Base-by-base conservation (phyloP, 2,797 vertebrate species). In the Argyrosomus regius region DNA sequence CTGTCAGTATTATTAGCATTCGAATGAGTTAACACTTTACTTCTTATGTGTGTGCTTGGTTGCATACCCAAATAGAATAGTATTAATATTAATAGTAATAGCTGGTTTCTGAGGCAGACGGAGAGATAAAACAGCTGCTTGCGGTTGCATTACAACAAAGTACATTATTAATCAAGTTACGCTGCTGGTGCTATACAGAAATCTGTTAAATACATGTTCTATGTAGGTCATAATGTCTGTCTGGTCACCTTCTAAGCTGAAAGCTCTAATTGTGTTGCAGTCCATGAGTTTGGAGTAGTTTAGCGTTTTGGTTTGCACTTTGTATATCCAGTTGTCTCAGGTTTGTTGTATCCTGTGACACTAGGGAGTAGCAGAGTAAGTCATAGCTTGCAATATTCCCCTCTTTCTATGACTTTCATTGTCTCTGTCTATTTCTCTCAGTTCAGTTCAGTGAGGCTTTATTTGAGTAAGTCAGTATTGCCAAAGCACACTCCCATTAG, bases 391-490 rank as follows among this genome's bases (percentile, higher is more conserved):
- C 56, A 14, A 18, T 63, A 57, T 26, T 16, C 17, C 1, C 11
- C 48, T 17, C 11, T 35, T 5, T 54, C 26, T 48, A 13, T 45
- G 12, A 46, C 14, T 54, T 57, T 43, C 5, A 18, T 57, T 52
- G 4, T 16, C 39, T 49, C 22, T 10, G 3, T 69, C 45, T 75
- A 24, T 48, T 17, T 39, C 48, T 61, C 67, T 54, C 45, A n/a
- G 24, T 62, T 75, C 52, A 54, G 6, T 66, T 61, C 65, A 68
- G 20, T 35, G 28, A 58, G 7, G 26, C 24, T 78, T 81, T 52
- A 58, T 49, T 62, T 24, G 24, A 72, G 62, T 17, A 5, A 49
- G 41, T 31, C 53, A 35, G 7, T 26, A 58, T 48, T 72, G 53
- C 67, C 54, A 11, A 45, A 63, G 13, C 68, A n/a, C 60, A 45